These are phyloP conservation scores for Bubo bubo DNA, from an alignment of 2,113 vertebrate genomes.

Conservation along the genomic window DNA sequence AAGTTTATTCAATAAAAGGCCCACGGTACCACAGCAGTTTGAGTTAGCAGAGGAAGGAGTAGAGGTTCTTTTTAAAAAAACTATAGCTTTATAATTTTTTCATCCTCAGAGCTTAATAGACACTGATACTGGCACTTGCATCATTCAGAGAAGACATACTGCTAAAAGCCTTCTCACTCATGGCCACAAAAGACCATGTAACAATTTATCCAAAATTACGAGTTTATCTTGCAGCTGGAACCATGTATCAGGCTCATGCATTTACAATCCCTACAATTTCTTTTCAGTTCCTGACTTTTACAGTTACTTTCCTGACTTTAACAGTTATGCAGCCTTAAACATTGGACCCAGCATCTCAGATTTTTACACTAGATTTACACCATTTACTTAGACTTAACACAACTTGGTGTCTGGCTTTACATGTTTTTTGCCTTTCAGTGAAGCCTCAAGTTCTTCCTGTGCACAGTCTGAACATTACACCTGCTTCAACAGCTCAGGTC, in stretches of 20 bases:
- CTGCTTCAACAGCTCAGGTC: constrained; percentile 9
- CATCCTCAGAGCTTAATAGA: background rate
- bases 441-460: constrained; percentile 1
- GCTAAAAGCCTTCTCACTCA: background rate
- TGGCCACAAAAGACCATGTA: background rate
- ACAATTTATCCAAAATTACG: background rate
- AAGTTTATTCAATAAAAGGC: background rate
- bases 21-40: background rate
- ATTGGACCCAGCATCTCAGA: background rate
- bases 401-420: background rate
- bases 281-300: background rate
- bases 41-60: background rate
- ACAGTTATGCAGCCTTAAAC: background rate
- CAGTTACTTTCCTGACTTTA: too few species aligned
- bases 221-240: background rate
- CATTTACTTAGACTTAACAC: background rate
- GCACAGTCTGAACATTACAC: background rate
- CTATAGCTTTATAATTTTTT: background rate
- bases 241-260: background rate
- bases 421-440: background rate
- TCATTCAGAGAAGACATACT: background rate
- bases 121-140: background rate
- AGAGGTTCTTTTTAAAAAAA: background rate
- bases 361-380: background rate
- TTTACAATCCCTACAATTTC: background rate